phyloP scores from a whole-genome alignment of 1,140 invertebrate genomes.

The Sitophilus oryzae region DNA sequence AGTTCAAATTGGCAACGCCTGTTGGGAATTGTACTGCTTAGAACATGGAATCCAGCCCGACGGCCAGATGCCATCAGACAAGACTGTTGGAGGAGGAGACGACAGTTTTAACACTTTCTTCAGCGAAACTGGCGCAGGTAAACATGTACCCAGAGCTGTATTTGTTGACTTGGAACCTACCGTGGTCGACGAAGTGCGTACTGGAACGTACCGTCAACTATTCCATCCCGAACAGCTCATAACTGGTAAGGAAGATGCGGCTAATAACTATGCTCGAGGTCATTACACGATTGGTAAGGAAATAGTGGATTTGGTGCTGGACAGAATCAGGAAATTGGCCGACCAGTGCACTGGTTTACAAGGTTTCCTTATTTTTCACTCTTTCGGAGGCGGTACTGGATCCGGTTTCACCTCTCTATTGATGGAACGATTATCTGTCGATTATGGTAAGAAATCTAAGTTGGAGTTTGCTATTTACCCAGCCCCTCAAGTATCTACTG shows the following conservation, averaged over 20 bases:
- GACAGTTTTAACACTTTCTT: slow-evolving; percentile 88
- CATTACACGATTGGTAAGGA: slow-evolving; percentile 91
- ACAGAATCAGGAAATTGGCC: slow-evolving; percentile 71
- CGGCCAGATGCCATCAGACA: slow-evolving; percentile 49
- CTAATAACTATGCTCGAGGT: slow-evolving; percentile 83
- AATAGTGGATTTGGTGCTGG: slow-evolving; percentile 74
- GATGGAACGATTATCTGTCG: slow-evolving; percentile 83
- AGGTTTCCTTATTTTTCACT: slow-evolving; percentile 86
- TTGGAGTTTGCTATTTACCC: slow-evolving; percentile 87
- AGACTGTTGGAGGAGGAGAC: slow-evolving; percentile 61
- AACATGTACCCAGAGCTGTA: slow-evolving; percentile 79
- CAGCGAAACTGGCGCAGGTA: slow-evolving; percentile 81
- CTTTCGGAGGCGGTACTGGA: slow-evolving; percentile 83
- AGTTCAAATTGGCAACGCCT: slow-evolving; percentile 62
- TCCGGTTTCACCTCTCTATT: slow-evolving; percentile 82
- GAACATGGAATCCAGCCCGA: slow-evolving; percentile 78
- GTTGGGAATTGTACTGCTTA: slow-evolving; percentile 52
- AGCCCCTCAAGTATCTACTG: slow-evolving; percentile 82
- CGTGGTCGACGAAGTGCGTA: slow-evolving; percentile 80
- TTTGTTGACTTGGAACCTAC: slow-evolving; percentile 86
- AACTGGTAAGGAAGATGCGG: slow-evolving; percentile 79
- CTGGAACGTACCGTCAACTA: slow-evolving; percentile 75
- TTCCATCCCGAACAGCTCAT: slow-evolving; percentile 76
- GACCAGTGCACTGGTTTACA: slow-evolving; percentile 83
- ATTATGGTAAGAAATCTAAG: slow-evolving; percentile 86